phyloP scores from a whole-genome alignment of 2,113 vertebrate species.

The Lanius collurio region DNA sequence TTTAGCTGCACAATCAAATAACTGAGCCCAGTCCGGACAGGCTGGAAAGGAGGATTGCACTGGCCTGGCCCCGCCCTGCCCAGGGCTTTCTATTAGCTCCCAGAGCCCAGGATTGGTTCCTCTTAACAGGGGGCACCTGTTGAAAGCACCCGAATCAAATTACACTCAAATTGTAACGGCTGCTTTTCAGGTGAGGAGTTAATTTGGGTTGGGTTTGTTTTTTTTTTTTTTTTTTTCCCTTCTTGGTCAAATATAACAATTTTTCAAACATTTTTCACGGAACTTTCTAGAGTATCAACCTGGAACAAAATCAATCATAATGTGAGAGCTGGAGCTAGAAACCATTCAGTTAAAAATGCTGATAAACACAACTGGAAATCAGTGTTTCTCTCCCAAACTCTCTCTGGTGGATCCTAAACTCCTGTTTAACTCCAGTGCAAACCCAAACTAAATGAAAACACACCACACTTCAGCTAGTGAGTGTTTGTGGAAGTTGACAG shows the following conservation, averaged over 20 bases:
- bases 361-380: background rate
- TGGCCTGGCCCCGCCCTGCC: background rate
- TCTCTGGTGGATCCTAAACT: background rate
- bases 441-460: background rate
- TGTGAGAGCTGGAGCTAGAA: background rate
- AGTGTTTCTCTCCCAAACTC: background rate
- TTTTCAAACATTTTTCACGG: background rate
- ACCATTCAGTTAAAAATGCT: background rate
- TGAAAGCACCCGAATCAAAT: background rate
- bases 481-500: background rate
- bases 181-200: background rate
- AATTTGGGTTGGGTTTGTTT: too few species aligned
- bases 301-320: background rate
- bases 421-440: background rate
- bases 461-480: background rate
- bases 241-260: background rate
- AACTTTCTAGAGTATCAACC: background rate
- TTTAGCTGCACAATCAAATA: constrained; percentile 4
- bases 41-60: background rate
- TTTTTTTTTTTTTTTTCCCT: background rate
- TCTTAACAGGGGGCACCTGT: background rate
- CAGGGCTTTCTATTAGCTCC: background rate
- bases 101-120: background rate
- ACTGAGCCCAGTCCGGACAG: background rate
- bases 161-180: fast-evolving